A percentile compares a stretch with the other conserved stretches of the same genome.
phyloP scores from a whole-genome alignment of 2,888 invertebrate genomes.

The Erynnis tages region DNA sequence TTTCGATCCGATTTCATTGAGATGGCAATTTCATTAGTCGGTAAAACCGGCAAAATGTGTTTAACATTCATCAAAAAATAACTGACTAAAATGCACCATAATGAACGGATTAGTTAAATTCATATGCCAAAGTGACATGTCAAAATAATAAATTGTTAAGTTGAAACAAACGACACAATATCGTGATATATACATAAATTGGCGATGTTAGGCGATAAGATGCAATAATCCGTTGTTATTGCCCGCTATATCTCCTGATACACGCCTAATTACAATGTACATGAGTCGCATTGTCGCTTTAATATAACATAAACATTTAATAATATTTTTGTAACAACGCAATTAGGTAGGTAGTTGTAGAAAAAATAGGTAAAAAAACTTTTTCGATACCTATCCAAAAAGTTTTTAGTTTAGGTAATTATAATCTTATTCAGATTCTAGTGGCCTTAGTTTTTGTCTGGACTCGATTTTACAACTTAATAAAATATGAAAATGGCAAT shows the following conservation, averaged over 20 bases:
- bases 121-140: too few species aligned
- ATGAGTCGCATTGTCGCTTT: conserved; percentile 1
- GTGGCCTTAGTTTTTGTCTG: too few species aligned
- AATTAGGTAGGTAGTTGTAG: too few species aligned
- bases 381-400: background rate
- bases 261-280: conserved; percentile 12
- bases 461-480: too few species aligned
- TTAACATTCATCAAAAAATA: too few species aligned
- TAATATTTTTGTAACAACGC: conserved; percentile 14
- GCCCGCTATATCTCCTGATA: conserved; percentile 46
- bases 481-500: too few species aligned
- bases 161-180: conserved; percentile 23
- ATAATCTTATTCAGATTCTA: too few species aligned
- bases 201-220: conserved; percentile 44
- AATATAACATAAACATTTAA: conserved; percentile 10
- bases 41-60: too few species aligned
- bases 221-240: conserved; percentile 63
- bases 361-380: too few species aligned
- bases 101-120: too few species aligned
- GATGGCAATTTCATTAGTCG: background rate
- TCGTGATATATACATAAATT: conserved; percentile 25
- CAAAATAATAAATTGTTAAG: background rate
- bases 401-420: background rate
- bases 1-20: background rate
- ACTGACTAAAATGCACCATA: too few species aligned